Percentiles rank a stretch among this genome's conserved stretches.
These are phyloP conservation scores for Podiceps cristatus DNA, from an alignment of 2,113 vertebrate species.

Conservation along the genomic window DNA sequence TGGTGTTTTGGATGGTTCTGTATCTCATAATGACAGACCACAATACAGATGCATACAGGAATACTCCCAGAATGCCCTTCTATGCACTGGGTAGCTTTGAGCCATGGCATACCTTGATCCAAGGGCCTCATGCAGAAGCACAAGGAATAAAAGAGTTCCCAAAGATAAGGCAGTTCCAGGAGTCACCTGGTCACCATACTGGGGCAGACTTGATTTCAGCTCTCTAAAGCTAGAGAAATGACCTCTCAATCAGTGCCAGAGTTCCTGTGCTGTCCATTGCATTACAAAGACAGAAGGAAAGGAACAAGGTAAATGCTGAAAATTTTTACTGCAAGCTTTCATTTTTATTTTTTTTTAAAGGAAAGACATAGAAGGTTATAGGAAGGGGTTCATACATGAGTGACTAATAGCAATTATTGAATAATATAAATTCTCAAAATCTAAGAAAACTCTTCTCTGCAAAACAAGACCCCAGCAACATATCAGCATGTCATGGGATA, in stretches of 20 bases:
- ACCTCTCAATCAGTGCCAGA: not conserved
- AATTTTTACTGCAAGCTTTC: not conserved
- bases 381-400: not conserved
- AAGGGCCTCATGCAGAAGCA: not conserved
- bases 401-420: not conserved
- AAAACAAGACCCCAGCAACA: not conserved
- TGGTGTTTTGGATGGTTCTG: not conserved
- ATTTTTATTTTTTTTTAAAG: not conserved
- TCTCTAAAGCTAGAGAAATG: not conserved
- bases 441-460: not conserved
- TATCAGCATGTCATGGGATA: not conserved
- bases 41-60: fast-evolving
- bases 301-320: not conserved
- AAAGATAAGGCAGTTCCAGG: not conserved
- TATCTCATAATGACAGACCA: not conserved
- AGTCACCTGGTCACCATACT: not conserved
- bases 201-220: not conserved
- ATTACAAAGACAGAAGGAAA: not conserved
- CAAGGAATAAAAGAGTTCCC: not conserved
- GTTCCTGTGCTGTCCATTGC: not conserved
- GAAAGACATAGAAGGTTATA: not conserved
- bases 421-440: not conserved
- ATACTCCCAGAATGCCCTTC: not conserved
- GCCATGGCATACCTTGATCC: not conserved
- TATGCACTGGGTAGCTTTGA: not conserved